Conservation (phyloP, 2,888 invertebrate genomes). For the Stenodera caucasica region DNA sequence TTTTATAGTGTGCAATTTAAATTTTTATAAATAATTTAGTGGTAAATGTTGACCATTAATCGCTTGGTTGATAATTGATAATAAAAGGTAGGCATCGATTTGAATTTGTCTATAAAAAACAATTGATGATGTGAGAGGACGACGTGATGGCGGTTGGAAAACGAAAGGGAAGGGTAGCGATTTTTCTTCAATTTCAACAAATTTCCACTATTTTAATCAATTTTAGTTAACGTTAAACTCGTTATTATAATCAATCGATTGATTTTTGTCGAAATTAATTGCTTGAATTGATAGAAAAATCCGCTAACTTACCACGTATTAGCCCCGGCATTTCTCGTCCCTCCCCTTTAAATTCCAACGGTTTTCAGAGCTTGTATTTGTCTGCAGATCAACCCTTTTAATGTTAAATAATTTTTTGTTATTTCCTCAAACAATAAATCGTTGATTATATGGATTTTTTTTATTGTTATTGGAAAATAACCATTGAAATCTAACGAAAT, state of each 20-base stretch:
- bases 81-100: conserved; percentile 4
- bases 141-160: conserved; percentile 14
- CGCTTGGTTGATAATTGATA: neutral
- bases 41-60: conserved; percentile 1
- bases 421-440: conserved; percentile 7
- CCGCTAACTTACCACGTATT: conserved; percentile 1
- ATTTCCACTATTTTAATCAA: neutral
- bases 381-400: conserved; percentile 19
- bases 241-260: neutral
- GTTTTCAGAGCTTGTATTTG: conserved; percentile 32
- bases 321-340: conserved; percentile 20
- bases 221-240: neutral
- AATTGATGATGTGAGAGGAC: conserved; percentile 4
- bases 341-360: conserved; percentile 44
- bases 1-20: conserved; percentile 18
- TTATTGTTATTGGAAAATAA: neutral
- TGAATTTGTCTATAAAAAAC: conserved; percentile 3
- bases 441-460: conserved; percentile 8
- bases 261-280: neutral
- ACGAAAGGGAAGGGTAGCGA: conserved; percentile 8
- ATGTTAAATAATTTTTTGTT: conserved; percentile 12
- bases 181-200: conserved; percentile 4
- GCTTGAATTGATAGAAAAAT: neutral
- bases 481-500: neutral
- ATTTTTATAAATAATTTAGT: conserved; percentile 8